phyloP scores from a whole-genome alignment of 2,888 invertebrate species.

The Meandrusa payeni region DNA sequence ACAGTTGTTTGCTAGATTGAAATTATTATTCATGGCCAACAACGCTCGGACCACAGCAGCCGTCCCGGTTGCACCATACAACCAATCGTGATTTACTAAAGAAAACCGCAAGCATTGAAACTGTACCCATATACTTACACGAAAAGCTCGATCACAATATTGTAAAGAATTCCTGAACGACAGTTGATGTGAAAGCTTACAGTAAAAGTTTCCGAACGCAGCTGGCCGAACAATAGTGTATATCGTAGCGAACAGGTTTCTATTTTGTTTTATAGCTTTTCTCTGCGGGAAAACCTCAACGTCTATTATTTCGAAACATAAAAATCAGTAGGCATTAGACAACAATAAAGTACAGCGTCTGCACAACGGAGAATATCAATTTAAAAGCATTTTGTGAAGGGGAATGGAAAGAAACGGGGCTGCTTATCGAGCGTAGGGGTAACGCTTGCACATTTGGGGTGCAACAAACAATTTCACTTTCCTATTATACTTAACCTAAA shows the following conservation, averaged over 20 bases:
- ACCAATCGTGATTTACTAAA: too few relatives aligned
- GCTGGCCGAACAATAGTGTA: constrained; percentile 10
- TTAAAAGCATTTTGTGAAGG: constrained; percentile 34
- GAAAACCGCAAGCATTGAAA: too few relatives aligned
- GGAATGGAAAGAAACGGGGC: constrained; percentile 33
- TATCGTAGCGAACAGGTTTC: constrained; percentile 12
- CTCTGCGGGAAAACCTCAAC: constrained; percentile 16
- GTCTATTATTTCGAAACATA: constrained; percentile 23
- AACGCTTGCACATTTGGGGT: constrained; percentile 34
- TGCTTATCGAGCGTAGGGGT: constrained; percentile 36
- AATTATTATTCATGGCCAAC: too few relatives aligned
- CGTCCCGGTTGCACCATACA: too few relatives aligned
- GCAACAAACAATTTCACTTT: constrained; percentile 34
- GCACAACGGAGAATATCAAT: constrained; percentile 37
- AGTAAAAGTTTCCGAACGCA: constrained; percentile 10
- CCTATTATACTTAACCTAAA: constrained; percentile 23
- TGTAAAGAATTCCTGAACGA: constrained; percentile 2
- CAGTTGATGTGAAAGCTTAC: constrained; percentile 13
- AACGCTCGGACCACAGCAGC: too few relatives aligned
- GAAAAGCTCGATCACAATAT: background rate
- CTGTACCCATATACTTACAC: too few relatives aligned
- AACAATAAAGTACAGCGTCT: constrained; percentile 29
- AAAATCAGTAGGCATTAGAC: constrained; percentile 27
- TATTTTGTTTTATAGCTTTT: constrained; percentile 26
- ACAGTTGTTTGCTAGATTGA: too few relatives aligned